Conservation (phyloP, 2,888 invertebrate genomes). For the Leptothorax acervorum region DNA sequence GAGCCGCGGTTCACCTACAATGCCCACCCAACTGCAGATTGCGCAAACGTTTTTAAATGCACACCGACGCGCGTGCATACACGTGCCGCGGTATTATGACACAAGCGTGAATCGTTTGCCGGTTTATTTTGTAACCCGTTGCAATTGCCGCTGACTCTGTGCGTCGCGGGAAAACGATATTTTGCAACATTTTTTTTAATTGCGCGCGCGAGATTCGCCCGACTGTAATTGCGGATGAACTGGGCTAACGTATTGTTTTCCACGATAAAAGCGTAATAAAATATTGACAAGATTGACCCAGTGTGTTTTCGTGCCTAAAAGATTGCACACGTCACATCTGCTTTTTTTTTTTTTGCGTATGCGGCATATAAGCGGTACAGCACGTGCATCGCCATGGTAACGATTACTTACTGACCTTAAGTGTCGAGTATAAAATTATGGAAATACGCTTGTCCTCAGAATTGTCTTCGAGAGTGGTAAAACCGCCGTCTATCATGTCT, state of each 20-base stretch:
- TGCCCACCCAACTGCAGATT: constrained; percentile 28
- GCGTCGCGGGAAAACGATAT: constrained; percentile 20
- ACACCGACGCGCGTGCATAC: background rate
- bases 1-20: constrained; percentile 22
- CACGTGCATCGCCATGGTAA: constrained; percentile 14
- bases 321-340: background rate
- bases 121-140: constrained; percentile 36
- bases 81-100: constrained; percentile 15
- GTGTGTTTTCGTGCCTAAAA: background rate
- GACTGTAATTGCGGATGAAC: constrained; percentile 1
- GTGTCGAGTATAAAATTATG: constrained; percentile 59
- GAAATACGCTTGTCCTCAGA: constrained; percentile 48
- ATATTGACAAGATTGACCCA: constrained; percentile 16
- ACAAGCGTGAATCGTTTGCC: constrained; percentile 15
- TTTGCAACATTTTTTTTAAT: constrained; percentile 35
- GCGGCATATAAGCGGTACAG: background rate
- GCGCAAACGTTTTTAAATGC: constrained; percentile 42
- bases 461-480: constrained; percentile 51
- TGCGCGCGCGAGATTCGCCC: background rate
- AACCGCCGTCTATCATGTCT: constrained; percentile 43
- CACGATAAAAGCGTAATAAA: background rate
- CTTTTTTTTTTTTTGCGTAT: background rate
- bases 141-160: constrained; percentile 6
- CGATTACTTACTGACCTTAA: constrained; percentile 51
- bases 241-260: background rate